These are phyloP conservation scores for Symphodus melops DNA, from an alignment of 2,113 vertebrate species.

Conservation along the genomic window DNA sequence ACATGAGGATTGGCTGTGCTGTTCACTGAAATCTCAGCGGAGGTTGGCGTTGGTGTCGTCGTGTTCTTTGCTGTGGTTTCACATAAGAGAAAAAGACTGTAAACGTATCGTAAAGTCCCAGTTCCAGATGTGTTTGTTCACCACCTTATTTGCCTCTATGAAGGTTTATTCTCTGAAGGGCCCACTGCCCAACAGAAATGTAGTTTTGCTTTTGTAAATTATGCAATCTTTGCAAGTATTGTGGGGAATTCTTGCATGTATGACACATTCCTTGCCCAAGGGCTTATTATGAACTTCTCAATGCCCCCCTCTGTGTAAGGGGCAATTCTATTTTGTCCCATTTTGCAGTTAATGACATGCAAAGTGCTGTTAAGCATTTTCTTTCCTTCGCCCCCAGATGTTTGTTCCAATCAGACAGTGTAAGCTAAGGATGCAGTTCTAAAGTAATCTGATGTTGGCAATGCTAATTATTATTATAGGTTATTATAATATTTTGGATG, in stretches of 20 bases:
- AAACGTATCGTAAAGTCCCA: neutral
- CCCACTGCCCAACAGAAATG: too few species aligned
- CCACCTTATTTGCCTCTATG: too few species aligned
- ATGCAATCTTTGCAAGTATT: constrained; percentile 1
- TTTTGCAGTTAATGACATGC: constrained; percentile 31
- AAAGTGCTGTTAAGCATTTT: constrained; percentile 20
- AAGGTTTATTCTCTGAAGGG: too few species aligned
- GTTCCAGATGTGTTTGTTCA: too few species aligned
- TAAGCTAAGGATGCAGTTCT: constrained; percentile 33
- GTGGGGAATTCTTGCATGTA: constrained; percentile 12
- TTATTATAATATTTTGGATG: neutral
- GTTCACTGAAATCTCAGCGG: neutral
- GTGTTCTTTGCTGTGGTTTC: fast-evolving
- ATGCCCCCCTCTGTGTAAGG: constrained; percentile 39
- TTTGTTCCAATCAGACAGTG: constrained; percentile 32
- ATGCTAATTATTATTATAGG: too few species aligned
- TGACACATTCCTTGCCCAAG: constrained; percentile 33
- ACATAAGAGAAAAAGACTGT: neutral
- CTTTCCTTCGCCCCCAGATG: constrained; percentile 9
- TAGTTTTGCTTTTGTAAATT: too few species aligned
- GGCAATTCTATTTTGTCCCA: constrained; percentile 34
- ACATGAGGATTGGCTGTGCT: fast-evolving
- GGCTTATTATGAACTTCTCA: constrained; percentile 37
- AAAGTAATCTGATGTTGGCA: constrained; percentile 73
- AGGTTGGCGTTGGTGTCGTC: neutral